phyloP scores from a whole-genome alignment of 2,797 vertebrate species.

The Triplophysa yarkandensis region DNA sequence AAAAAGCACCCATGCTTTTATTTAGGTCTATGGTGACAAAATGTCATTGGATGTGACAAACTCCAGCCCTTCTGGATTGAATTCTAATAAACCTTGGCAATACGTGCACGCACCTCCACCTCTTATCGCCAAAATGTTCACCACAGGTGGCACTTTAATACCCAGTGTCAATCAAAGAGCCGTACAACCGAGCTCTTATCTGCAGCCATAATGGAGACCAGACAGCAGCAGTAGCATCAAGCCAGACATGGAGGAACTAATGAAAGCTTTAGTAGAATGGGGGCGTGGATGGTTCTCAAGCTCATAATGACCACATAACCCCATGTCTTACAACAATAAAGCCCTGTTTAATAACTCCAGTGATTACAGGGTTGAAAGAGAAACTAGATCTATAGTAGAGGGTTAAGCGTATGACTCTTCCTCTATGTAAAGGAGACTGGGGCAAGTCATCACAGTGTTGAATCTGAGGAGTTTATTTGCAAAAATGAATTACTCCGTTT shows the following conservation, averaged over 20 bases:
- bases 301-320: background rate
- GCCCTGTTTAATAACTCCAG: background rate
- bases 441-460: background rate
- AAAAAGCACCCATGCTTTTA: background rate
- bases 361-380: background rate
- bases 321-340: background rate
- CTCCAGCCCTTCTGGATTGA: conserved; percentile 63
- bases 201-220: conserved; percentile 43
- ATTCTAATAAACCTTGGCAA: conserved; percentile 71
- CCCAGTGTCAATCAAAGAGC: conserved; percentile 64
- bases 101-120: conserved; percentile 57
- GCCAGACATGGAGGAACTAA: conserved; percentile 22
- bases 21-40: conserved; percentile 1
- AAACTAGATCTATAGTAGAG: background rate
- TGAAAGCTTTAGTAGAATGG: conserved; percentile 32
- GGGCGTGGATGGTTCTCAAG: conserved; percentile 1
- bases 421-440: background rate
- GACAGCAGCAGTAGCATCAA: conserved; percentile 28
- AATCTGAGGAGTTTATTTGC: background rate
- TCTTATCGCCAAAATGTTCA: conserved; percentile 68
- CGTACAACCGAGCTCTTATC: conserved; percentile 40
- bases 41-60: conserved; percentile 58
- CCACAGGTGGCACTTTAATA: conserved; percentile 73
- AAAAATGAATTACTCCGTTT: no score
- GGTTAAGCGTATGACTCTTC: background rate